Percentiles rank a stretch among this genome's conserved stretches.
Conservation (phyloP, 2,113 vertebrate species). For the Leuciscus idus region DNA sequence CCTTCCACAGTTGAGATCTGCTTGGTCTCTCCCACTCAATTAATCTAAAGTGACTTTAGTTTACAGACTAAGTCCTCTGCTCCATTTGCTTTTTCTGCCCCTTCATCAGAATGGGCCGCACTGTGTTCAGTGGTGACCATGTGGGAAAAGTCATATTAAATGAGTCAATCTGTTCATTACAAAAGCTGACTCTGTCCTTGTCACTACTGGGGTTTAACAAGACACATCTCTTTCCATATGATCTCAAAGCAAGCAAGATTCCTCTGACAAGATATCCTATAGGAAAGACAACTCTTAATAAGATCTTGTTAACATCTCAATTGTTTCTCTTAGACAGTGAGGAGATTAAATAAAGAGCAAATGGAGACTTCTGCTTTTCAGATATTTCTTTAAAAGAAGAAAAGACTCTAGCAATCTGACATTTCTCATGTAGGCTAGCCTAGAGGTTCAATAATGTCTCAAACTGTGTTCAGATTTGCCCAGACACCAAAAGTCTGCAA, state of each 20-base stretch:
- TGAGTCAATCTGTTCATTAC: slow-evolving; percentile 40
- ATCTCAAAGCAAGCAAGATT: slow-evolving; percentile 1
- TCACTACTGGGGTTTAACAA: background rate
- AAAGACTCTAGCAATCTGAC: background rate
- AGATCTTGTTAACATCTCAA: background rate
- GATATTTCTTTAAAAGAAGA: background rate
- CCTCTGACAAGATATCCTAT: background rate
- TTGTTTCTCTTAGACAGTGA: background rate
- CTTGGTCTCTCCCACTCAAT: background rate
- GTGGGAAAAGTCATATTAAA: slow-evolving; percentile 35
- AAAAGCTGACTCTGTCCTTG: slow-evolving; percentile 9
- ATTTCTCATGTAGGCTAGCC: background rate
- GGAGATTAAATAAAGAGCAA: background rate
- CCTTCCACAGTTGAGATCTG: slow-evolving; percentile 21
- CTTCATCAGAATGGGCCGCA: slow-evolving; percentile 3
- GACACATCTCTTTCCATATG: slow-evolving; percentile 13
- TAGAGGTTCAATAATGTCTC: background rate
- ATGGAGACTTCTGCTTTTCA: background rate
- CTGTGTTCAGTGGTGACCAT: slow-evolving; percentile 25
- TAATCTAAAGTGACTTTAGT: background rate
- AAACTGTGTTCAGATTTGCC: background rate
- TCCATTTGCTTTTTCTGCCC: background rate
- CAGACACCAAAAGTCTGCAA: background rate
- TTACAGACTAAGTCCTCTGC: slow-evolving; percentile 12
- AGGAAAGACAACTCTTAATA: background rate